A percentile compares a stretch with the other conserved stretches of the same genome.
Conservation (phyloP, 2,113 vertebrate genomes). For the Eolophus roseicapilla region DNA sequence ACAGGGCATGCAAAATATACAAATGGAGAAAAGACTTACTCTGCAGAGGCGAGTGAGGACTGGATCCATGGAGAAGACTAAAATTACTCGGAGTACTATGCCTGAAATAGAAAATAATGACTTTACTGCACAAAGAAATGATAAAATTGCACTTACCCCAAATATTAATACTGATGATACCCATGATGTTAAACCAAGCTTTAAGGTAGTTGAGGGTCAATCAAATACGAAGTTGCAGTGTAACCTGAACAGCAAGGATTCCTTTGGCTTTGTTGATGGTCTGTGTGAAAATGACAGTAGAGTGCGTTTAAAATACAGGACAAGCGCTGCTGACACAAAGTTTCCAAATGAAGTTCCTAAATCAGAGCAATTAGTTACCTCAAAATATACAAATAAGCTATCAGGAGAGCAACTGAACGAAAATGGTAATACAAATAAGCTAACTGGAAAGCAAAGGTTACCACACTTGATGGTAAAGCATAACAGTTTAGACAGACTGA, state of each 20-base stretch:
- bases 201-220: constrained; percentile 1
- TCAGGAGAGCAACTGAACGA: constrained; percentile 58
- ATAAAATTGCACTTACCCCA: constrained; percentile 27
- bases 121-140: background rate
- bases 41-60: constrained; percentile 73
- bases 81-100: background rate
- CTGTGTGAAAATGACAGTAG: background rate
- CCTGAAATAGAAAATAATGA: background rate
- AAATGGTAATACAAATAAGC: constrained; percentile 59
- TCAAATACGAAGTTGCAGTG: background rate
- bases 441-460: constrained; percentile 40
- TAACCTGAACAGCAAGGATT: background rate
- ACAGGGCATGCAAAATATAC: background rate
- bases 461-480: constrained; percentile 49
- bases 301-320: rapidly evolving
- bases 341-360: background rate
- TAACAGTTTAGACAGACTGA: constrained; percentile 65
- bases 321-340: background rate
- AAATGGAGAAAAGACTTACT: constrained; percentile 62
- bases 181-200: background rate
- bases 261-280: background rate
- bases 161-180: background rate
- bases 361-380: background rate
- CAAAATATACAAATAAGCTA: constrained; percentile 63
- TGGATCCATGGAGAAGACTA: constrained; percentile 51